These are phyloP conservation scores for Alfaro cultratus DNA, from an alignment of 2,797 vertebrate genomes.

Conservation along the genomic window DNA sequence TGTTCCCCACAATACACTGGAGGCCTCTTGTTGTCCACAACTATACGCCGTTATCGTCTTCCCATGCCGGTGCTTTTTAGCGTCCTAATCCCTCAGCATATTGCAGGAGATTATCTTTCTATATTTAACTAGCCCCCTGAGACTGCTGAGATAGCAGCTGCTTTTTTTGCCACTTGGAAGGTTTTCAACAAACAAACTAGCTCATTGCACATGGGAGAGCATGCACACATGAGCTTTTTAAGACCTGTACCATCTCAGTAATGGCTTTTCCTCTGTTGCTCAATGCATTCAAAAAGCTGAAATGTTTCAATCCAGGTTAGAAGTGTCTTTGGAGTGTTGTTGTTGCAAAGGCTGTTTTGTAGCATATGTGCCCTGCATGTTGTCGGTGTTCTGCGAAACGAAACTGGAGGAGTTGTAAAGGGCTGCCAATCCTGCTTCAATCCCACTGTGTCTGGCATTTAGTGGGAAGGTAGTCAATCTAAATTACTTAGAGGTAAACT, in stretches of 20 bases:
- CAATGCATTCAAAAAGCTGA: slow-evolving; percentile 53
- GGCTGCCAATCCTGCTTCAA: slow-evolving; percentile 46
- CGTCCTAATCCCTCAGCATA: slow-evolving; percentile 80
- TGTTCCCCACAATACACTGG: slow-evolving; percentile 56
- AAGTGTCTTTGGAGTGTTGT: slow-evolving; percentile 35
- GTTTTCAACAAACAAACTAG: slow-evolving; percentile 78
- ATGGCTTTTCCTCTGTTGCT: slow-evolving; percentile 45
- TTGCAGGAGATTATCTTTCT: slow-evolving; percentile 83
- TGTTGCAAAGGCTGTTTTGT: slow-evolving; percentile 48
- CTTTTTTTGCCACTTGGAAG: slow-evolving; percentile 69
- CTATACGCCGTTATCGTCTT: slow-evolving; percentile 56
- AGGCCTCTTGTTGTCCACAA: slow-evolving; percentile 45
- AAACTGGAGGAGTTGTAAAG: slow-evolving; percentile 48
- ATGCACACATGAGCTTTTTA: slow-evolving; percentile 64
- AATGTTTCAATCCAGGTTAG: slow-evolving; percentile 41
- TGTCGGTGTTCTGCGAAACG: slow-evolving; percentile 41
- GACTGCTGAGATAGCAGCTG: slow-evolving; percentile 79
- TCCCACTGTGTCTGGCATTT: slow-evolving; percentile 49
- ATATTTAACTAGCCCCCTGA: slow-evolving; percentile 79
- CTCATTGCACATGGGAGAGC: slow-evolving; percentile 60
- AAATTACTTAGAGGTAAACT: slow-evolving; percentile 52
- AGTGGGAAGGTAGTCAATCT: slow-evolving; percentile 48
- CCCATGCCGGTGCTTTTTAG: slow-evolving; percentile 64
- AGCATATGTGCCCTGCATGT: slow-evolving; percentile 54
- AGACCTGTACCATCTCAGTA: slow-evolving; percentile 58